Conservation (phyloP, 2,797 vertebrate genomes). For the Decapterus maruadsi region DNA sequence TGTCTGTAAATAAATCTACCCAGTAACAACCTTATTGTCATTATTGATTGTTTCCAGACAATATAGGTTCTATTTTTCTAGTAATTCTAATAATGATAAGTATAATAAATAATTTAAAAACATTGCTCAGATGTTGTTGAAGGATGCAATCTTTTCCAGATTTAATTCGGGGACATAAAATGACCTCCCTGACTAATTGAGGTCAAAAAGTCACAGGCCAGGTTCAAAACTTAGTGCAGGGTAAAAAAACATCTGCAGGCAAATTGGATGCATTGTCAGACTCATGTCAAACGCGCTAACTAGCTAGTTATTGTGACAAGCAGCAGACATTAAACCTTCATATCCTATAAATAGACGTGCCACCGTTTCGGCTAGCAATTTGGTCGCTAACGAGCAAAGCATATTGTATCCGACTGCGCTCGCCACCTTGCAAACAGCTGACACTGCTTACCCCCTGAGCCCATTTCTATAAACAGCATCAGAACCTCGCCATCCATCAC, state of each 20-base stretch:
- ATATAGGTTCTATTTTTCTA: too few species aligned
- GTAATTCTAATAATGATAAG: too few species aligned
- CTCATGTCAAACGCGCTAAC: conserved; percentile 14
- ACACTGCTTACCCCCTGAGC: conserved; percentile 68
- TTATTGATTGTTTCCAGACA: too few species aligned
- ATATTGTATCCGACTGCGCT: conserved; percentile 37
- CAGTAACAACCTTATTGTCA: too few species aligned
- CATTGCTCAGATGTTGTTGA: not conserved
- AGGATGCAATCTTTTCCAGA: not conserved
- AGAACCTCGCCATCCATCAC: conserved; percentile 75
- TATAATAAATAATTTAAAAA: too few species aligned
- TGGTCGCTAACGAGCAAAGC: conserved; percentile 52
- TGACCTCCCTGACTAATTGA: not conserved
- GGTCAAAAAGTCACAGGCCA: not conserved
- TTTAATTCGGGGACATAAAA: not conserved
- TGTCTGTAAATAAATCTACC: too few species aligned
- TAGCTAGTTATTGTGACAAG: conserved; percentile 35
- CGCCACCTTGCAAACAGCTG: conserved; percentile 67
- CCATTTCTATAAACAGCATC: conserved; percentile 73
- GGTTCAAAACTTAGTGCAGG: too few species aligned
- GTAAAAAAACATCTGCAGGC: not conserved
- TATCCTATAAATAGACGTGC: conserved; percentile 25
- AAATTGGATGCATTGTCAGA: not conserved
- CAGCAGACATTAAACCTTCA: conserved; percentile 26
- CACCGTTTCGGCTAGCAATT: conserved; percentile 31